phyloP scores from a whole-genome alignment of 2,888 invertebrate genomes.

The Syrista parreyssii region DNA sequence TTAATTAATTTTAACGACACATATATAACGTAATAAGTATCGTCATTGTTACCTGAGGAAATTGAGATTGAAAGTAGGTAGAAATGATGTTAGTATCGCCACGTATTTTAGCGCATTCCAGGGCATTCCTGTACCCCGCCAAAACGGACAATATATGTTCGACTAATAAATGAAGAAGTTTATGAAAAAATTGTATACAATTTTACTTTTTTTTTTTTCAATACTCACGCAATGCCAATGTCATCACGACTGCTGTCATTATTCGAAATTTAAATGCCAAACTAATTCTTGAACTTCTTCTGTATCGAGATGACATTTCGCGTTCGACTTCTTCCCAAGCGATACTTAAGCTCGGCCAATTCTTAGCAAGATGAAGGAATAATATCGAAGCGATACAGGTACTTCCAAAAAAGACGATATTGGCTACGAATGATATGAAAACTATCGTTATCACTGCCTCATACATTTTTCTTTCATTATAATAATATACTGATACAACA shows the following conservation, averaged over 20 bases:
- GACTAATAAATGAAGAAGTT: conserved; percentile 60
- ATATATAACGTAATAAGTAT: background rate
- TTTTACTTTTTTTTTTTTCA: background rate
- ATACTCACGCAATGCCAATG: conserved; percentile 65
- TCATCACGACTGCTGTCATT: conserved; percentile 66
- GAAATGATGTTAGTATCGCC: conserved; percentile 48
- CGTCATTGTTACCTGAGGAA: conserved; percentile 52
- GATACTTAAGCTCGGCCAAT: conserved; percentile 69
- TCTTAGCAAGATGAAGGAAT: conserved; percentile 68
- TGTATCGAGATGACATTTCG: conserved; percentile 56
- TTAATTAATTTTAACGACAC: background rate
- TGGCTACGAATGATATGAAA: conserved; percentile 45
- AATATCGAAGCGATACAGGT: conserved; percentile 68
- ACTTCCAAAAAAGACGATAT: conserved; percentile 70
- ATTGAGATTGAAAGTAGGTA: conserved; percentile 59
- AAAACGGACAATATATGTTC: conserved; percentile 75
- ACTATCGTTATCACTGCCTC: background rate
- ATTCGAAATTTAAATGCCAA: conserved; percentile 64
- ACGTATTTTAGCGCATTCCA: conserved; percentile 60
- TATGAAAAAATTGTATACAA: background rate
- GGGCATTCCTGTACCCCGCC: conserved; percentile 68
- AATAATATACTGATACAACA: background rate
- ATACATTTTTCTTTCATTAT: background rate
- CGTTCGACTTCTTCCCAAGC: conserved; percentile 68
- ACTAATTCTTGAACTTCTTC: conserved; percentile 29